Evolutionary conservation across 1,140 invertebrate genomes (phyloP), one percentile per base, ranked within the genome.

Genomic region (Drosophila orosa): DNA sequence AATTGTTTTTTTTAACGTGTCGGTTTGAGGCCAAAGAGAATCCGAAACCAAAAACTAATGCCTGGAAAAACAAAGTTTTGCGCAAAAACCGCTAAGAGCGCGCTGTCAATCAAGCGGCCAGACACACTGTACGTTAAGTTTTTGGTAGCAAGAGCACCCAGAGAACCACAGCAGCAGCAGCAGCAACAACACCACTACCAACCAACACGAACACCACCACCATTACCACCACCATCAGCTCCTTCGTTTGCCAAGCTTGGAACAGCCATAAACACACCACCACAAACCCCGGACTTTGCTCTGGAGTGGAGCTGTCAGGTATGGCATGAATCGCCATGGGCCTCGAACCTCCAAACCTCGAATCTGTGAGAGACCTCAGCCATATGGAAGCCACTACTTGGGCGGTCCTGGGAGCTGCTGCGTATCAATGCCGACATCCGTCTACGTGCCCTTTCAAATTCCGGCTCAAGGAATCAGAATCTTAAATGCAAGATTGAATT

Each of bases 71-170:
- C 59, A 65, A 52, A 52, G 68, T 48, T 44, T 74, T 48, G 48
- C 55, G 45, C 45, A 29, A 65, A 66, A 62, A 71, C 60, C 62
- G 75, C 76, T 74, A 68, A 79, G 78, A 79, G 78, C 76, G 44
- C 44, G 59, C 77, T 65, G 78, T 79, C 78, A 80, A 69, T 80
- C 78, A 80, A 74, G 56, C 58, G 55, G 31, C 31, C 62, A 62
- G 42, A 80, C 74, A 78, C 63, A 44, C 27, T 50, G 59, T 50
- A 44, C 35, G 67, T 42, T 52, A 78, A 57, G 60, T 68, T 50
- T 44, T 39, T 54, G 50, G 50, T 22, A 54, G 31, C 31, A 54
- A 35, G 33, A 25, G 10, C 54, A 29, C 27, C 37, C 39, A 63
- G 42, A 63, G 42, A 45, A 33, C 24, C 50, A 35, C 50, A 54